Base-by-base conservation (phyloP, 2,113 vertebrate species). In the Entelurus aequoreus region DNA sequence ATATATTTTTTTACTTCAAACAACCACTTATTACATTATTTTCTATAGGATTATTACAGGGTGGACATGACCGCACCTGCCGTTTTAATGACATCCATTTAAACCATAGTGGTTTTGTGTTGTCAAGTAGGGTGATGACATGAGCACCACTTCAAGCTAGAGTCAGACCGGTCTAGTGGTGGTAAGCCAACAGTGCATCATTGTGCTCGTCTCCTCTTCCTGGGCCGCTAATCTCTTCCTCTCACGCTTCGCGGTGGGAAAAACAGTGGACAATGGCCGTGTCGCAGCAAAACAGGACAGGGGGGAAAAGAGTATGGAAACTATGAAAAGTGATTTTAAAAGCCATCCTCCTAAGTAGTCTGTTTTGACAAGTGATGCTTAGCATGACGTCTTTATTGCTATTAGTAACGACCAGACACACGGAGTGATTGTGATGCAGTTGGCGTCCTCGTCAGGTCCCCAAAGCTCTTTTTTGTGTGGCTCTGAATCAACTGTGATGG, bases 391-490 rank as follows among this genome's bases (percentile, higher is more conserved):
- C 16, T 6, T 28, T 47, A n/a, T 63, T 40, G 3, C 54, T 56
- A 56, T 56, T 42, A 16, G 16, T 58, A 46, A 42, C n/a, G 10
- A 63, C 48, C 28, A 1, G 66, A 62, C 6, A 21, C 21, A 47
- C 44, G 8, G 60, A 57, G 59, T 54, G 74, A 81, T 85, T 84
- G 81, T 70, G 54, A 89, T 87, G 82, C 86, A 79, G 76, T 79
- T 65, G 76, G 69, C 76, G 79, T 77, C 66, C 76, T 79, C 75
- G 51, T 78, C 75, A 53, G 63, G 66, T 76, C 83, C 65, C 82
- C 52, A 8, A 69, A 75, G 40, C 16, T 10, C 16, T 82, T 78
- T 74, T 82, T 75, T 81, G 80, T 74, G 69, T 59, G 44, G 13
- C 68, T 63, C 71, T 76, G 82, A 86, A 73, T 84, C 71, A 42